These are phyloP conservation scores for Poeciliopsis turrubarensis DNA, from an alignment of 2,113 vertebrate genomes.

Conservation along the genomic window DNA sequence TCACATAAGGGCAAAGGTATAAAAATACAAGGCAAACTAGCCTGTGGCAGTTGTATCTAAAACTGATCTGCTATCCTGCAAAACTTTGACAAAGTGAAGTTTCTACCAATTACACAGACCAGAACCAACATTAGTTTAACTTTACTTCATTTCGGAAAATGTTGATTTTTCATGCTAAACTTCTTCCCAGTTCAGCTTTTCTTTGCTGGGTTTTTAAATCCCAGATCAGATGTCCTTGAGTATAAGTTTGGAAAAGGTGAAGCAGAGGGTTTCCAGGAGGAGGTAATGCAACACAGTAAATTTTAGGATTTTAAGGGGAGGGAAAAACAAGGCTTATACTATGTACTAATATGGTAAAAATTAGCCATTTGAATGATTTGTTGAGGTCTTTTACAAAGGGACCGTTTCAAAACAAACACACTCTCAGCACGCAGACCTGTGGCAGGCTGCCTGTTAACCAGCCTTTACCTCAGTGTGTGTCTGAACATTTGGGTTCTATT, in stretches of 20 bases:
- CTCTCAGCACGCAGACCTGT: constrained; percentile 46
- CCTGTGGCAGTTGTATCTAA: background rate
- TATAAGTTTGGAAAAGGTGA: constrained; percentile 60
- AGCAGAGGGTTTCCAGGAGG: constrained; percentile 58
- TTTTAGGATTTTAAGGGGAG: constrained; percentile 36
- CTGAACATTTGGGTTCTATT: constrained; percentile 21
- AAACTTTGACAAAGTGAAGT: background rate
- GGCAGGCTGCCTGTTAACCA: constrained; percentile 32
- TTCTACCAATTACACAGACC: constrained; percentile 34
- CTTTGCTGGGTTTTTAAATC: constrained; percentile 44
- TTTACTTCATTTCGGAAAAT: constrained; percentile 39
- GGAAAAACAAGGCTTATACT: constrained; percentile 48
- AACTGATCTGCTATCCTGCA: constrained; percentile 44
- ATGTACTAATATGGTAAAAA: constrained; percentile 73
- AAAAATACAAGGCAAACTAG: too few species aligned
- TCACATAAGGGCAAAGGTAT: too few species aligned
- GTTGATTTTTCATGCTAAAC: constrained; percentile 20
- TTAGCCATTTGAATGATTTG: constrained; percentile 54
- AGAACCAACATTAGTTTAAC: constrained; percentile 49
- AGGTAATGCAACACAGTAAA: constrained; percentile 53
- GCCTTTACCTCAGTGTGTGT: constrained; percentile 27
- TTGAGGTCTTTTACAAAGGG: constrained; percentile 42
- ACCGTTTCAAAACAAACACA: constrained; percentile 51
- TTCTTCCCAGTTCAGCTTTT: constrained; percentile 28
- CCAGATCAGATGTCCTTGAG: constrained; percentile 45